phyloP scores from a whole-genome alignment of 1,140 invertebrate genomes.

The Solenopsis fugax region DNA sequence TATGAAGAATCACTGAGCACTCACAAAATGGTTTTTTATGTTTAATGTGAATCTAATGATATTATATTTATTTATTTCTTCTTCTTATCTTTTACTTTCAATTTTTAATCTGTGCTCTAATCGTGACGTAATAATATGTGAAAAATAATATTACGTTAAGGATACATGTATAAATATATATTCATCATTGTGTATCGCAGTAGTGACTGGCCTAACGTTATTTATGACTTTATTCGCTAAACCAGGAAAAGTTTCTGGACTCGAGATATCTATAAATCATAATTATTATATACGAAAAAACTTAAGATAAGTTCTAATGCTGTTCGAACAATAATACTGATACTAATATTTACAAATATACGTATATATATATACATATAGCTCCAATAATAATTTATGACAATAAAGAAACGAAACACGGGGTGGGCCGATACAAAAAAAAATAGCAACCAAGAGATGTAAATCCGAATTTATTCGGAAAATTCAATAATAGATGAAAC shows the following conservation, averaged over 20 bases:
- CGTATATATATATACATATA: conserved; percentile 79
- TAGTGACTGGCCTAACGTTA: conserved; percentile 86
- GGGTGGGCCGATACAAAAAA: conserved; percentile 30
- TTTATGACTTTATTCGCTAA: conserved; percentile 73
- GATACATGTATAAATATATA: conserved; percentile 71
- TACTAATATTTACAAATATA: conserved; percentile 82
- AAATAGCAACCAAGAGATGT: not conserved
- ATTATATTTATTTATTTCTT: not conserved
- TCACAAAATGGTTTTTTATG: too few relatives aligned
- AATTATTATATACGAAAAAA: conserved; percentile 74
- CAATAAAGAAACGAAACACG: conserved; percentile 77
- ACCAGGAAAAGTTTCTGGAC: conserved; percentile 52
- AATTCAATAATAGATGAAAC: conserved; percentile 4
- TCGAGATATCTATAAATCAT: conserved; percentile 66
- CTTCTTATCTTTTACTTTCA: not conserved
- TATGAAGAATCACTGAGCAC: too few relatives aligned
- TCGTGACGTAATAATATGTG: conserved; percentile 49
- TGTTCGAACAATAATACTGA: conserved; percentile 87
- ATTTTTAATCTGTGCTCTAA: not conserved
- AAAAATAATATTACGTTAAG: conserved; percentile 28
- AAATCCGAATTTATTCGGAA: conserved; percentile 1
- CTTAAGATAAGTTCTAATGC: conserved; percentile 86
- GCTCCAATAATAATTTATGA: conserved; percentile 81
- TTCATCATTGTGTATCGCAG: conserved; percentile 78
- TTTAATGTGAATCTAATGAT: not conserved